These are phyloP conservation scores for Hypselothyrea guttata DNA, from an alignment of 2,888 invertebrate genomes.

Conservation along the genomic window DNA sequence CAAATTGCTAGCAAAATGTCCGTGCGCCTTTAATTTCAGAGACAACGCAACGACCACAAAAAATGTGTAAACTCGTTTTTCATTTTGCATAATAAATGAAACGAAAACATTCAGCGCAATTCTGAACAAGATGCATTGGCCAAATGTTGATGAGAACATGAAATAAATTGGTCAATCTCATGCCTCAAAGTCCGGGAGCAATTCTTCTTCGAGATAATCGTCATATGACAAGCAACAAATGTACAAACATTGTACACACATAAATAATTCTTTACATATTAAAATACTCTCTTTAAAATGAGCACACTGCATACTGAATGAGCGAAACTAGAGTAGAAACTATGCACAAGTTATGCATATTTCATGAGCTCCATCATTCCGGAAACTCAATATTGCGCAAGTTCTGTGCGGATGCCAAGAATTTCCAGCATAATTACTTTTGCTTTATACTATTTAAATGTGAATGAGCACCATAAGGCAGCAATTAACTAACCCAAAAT, in stretches of 20 bases:
- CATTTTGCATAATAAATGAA: constrained; percentile 68
- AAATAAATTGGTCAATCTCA: constrained; percentile 46
- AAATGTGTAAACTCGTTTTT: constrained; percentile 63
- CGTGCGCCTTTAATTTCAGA: constrained; percentile 50
- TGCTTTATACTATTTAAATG: no score
- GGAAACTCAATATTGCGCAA: constrained; percentile 20
- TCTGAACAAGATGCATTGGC: constrained; percentile 18
- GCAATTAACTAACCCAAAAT: no score
- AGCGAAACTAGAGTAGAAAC: constrained; percentile 2
- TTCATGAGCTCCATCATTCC: constrained; percentile 38
- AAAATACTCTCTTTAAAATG: no score
- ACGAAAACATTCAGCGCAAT: constrained; percentile 50
- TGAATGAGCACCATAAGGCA: no score
- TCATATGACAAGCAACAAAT: not conserved
- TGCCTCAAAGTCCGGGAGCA: constrained; percentile 24
- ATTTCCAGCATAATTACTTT: not conserved
- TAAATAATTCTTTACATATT: constrained; percentile 5
- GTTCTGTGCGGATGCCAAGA: constrained; percentile 11
- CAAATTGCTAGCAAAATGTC: constrained; percentile 65
- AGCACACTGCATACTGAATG: constrained; percentile 33
- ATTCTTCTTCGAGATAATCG: constrained; percentile 17
- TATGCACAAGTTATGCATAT: constrained; percentile 46
- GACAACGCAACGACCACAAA: constrained; percentile 22
- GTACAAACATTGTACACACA: not conserved
- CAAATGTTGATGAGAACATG: constrained; percentile 8